These are phyloP conservation scores for Diprion similis DNA, from an alignment of 1,140 invertebrate genomes.

Conservation along the genomic window DNA sequence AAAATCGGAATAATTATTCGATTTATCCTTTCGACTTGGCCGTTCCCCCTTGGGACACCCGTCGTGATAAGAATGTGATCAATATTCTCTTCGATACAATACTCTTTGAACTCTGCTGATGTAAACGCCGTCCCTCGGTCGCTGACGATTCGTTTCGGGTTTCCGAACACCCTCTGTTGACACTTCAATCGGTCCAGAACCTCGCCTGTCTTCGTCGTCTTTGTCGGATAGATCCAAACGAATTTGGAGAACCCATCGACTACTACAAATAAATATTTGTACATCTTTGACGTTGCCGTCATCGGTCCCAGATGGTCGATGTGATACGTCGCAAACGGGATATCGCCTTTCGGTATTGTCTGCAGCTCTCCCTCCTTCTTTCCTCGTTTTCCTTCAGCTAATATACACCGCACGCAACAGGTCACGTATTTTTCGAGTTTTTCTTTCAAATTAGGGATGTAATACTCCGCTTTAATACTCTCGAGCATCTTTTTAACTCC, in stretches of 20 bases:
- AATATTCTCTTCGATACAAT: constrained; percentile 36
- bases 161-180: constrained; percentile 27
- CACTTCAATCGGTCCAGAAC: constrained; percentile 29
- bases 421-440: constrained; percentile 11
- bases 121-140: constrained; percentile 24
- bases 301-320: constrained; percentile 51
- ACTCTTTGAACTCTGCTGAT: constrained; percentile 23
- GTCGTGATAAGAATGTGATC: constrained; percentile 33
- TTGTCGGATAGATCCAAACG: constrained; percentile 37
- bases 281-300: constrained; percentile 38
- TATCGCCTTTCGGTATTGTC: constrained; percentile 21
- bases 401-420: constrained; percentile 11
- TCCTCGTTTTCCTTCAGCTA: constrained; percentile 13
- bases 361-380: constrained; percentile 1
- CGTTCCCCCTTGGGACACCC: constrained; percentile 36
- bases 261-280: constrained; percentile 40
- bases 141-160: constrained; percentile 20
- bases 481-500: constrained; percentile 47
- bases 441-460: constrained; percentile 40
- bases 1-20: constrained; percentile 37
- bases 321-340: constrained; percentile 42
- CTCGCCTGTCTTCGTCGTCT: constrained; percentile 33
- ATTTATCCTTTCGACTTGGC: constrained; percentile 36
- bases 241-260: constrained; percentile 39
- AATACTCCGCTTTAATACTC: constrained; percentile 48